Conservation (phyloP, 2,797 vertebrate genomes). For the Myotis myotis region DNA sequence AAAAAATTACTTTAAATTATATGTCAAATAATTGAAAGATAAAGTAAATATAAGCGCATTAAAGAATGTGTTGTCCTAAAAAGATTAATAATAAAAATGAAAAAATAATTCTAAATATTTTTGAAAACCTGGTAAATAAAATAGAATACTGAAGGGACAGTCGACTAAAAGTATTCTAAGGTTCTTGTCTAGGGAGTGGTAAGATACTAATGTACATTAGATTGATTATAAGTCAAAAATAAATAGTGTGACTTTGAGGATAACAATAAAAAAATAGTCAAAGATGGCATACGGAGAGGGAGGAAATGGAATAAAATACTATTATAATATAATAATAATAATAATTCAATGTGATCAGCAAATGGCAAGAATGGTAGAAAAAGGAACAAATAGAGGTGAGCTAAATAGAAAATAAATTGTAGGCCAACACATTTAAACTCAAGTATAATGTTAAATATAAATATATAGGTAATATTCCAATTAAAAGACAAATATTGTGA, state of each 20-base stretch:
- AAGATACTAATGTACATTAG: constrained; percentile 17
- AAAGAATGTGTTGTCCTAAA: not conserved
- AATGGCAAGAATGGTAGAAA: not conserved
- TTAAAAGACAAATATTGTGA: constrained; percentile 43
- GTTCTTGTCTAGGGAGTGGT: not conserved
- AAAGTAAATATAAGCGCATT: not conserved
- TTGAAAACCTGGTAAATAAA: not conserved
- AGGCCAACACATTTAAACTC: not conserved
- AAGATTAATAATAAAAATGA: not conserved
- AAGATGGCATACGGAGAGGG: not conserved
- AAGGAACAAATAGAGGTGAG: not conserved
- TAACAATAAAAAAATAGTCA: not conserved
- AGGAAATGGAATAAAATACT: not conserved
- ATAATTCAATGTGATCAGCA: not conserved
- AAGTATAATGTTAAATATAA: constrained; percentile 17
- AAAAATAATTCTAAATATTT: not conserved
- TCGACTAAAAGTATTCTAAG: not conserved
- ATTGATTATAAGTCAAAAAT: not conserved
- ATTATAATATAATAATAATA: not conserved
- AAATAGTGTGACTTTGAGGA: not conserved
- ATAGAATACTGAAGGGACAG: not conserved
- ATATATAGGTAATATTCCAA: not conserved
- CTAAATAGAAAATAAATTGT: constrained; percentile 15
- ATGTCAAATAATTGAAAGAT: not conserved
- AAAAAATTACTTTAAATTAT: not conserved